Evolutionary conservation across 2,888 invertebrate genomes (phyloP).

Genomic region (Orgyia antiqua): DNA sequence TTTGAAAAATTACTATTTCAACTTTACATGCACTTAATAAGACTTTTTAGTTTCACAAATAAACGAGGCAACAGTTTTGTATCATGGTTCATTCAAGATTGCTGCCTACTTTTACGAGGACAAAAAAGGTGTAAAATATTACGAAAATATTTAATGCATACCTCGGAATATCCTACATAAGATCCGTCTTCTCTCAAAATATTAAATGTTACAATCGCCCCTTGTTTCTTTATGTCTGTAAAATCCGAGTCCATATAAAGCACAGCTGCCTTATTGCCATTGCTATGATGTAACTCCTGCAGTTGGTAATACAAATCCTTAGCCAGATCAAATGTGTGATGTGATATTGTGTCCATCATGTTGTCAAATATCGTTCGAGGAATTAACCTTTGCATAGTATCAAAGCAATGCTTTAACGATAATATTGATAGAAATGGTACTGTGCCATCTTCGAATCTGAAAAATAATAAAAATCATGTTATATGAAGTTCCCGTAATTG

Average conservation of each 20-base stretch:
- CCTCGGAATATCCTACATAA: conserved; percentile 89
- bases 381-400: conserved; percentile 81
- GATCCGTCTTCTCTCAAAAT: conserved; percentile 85
- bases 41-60: too few relatives aligned
- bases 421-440: conserved; percentile 91
- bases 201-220: conserved; percentile 94
- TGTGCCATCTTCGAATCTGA: conserved; percentile 97
- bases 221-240: conserved; percentile 81
- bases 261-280: conserved; percentile 82
- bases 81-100: too few relatives aligned
- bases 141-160: too few relatives aligned
- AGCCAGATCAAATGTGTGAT: conserved; percentile 87
- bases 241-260: conserved; percentile 87
- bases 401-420: conserved; percentile 89
- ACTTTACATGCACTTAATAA: too few relatives aligned
- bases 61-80: too few relatives aligned
- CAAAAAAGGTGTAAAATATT: too few relatives aligned
- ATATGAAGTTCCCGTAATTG: too few relatives aligned
- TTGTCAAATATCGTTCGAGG: conserved; percentile 66
- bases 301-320: conserved; percentile 84
- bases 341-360: conserved; percentile 81
- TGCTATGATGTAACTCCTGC: conserved; percentile 81
- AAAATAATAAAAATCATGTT: conserved; percentile 21
- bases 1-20: too few relatives aligned
- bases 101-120: too few relatives aligned